Evolutionary conservation across 2,888 invertebrate genomes (phyloP).

Genomic region (Cephus runcator): DNA sequence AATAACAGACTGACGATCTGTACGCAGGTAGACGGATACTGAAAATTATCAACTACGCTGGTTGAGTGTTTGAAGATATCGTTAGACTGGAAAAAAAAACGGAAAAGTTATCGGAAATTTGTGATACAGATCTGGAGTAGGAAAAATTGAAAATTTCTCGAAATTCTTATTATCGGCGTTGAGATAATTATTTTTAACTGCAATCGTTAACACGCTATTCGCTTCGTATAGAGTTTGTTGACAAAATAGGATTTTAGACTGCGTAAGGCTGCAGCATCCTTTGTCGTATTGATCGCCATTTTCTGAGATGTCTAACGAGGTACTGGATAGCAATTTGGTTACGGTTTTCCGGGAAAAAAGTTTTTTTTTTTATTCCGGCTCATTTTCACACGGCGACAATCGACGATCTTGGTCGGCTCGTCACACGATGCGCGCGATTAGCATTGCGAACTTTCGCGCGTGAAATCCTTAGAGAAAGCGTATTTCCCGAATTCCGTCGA

Average conservation of each 20-base stretch:
- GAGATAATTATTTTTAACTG: too few species aligned
- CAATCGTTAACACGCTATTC: too few species aligned
- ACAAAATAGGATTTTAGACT: too few species aligned
- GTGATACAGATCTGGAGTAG: too few species aligned
- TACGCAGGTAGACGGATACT: neutral
- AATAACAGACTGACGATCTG: neutral
- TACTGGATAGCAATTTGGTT: neutral
- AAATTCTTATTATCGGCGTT: too few species aligned
- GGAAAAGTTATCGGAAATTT: too few species aligned
- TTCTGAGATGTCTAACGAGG: neutral
- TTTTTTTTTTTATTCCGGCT: neutral
- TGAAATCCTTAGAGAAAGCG: neutral
- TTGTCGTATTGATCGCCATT: neutral
- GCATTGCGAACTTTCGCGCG: neutral
- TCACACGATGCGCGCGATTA: too few species aligned
- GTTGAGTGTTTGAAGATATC: too few species aligned
- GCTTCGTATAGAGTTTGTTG: too few species aligned
- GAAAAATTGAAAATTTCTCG: too few species aligned
- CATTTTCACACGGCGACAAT: neutral
- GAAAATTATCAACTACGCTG: neutral
- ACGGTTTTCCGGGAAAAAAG: neutral
- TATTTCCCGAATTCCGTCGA: neutral
- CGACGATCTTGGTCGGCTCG: neutral
- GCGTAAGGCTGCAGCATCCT: too few species aligned
- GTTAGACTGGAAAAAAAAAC: too few species aligned